Evolutionary conservation across 2,797 vertebrate genomes (phyloP).

Genomic region (Eospalax fontanierii): DNA sequence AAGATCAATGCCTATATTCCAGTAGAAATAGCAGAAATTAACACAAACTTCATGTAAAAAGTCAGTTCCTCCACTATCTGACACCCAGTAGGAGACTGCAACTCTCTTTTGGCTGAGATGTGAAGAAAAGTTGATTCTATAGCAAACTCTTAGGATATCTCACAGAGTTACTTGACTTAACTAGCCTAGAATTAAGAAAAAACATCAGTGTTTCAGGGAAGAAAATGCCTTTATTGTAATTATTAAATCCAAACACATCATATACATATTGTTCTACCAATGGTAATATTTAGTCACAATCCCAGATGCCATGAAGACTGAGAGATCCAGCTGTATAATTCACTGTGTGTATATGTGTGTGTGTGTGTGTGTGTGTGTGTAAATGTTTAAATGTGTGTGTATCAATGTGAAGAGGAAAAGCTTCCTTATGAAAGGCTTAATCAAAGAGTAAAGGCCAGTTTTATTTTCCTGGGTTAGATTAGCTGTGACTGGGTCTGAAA

Average conservation of each 20-base stretch:
- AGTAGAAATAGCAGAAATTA: constrained; percentile 18
- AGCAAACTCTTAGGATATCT: neutral
- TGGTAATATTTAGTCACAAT: neutral
- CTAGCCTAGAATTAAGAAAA: constrained; percentile 30
- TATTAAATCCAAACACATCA: neutral
- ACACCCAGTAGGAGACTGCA: neutral
- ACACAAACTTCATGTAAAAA: neutral
- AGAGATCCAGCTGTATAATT: neutral
- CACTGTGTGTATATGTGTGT: neutral
- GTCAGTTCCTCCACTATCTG: neutral
- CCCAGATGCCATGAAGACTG: neutral
- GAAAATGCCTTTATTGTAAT: constrained; percentile 15
- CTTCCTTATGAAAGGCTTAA: neutral
- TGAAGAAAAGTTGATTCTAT: constrained; percentile 12
- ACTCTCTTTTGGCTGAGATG: neutral
- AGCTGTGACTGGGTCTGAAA: neutral
- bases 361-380: neutral
- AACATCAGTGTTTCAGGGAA: neutral
- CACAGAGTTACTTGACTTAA: constrained; percentile 15
- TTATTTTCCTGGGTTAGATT: constrained; percentile 31
- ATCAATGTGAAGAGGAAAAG: neutral
- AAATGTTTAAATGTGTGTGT: neutral
- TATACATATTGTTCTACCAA: neutral
- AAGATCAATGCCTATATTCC: neutral
- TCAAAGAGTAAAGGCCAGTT: neutral